Conservation (phyloP, 1,140 invertebrate genomes). For the Drosophila cardini region DNA sequence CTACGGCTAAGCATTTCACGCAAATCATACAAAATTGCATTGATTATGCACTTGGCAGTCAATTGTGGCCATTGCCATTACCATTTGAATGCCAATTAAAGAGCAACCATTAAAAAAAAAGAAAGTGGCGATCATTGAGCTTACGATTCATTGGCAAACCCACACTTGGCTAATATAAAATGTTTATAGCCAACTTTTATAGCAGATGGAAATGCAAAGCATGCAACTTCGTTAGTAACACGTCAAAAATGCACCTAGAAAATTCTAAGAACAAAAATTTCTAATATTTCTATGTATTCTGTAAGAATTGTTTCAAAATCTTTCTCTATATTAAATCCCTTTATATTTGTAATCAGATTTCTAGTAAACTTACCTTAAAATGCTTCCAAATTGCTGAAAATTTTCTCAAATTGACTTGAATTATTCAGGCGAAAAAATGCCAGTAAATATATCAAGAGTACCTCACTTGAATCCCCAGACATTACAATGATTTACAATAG, state of each 20-base stretch:
- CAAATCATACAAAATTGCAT: constrained; percentile 77
- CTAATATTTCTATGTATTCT: background rate
- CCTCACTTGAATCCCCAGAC: constrained; percentile 44
- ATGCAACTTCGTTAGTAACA: background rate
- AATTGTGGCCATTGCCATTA: constrained; percentile 62
- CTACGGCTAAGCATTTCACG: constrained; percentile 11
- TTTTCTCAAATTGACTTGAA: background rate
- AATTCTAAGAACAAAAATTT: background rate
- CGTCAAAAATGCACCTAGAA: background rate
- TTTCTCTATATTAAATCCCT: no score
- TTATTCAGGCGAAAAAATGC: constrained; percentile 10
- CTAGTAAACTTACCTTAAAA: no score
- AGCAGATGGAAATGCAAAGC: background rate
- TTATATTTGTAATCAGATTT: no score
- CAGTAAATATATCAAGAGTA: constrained; percentile 10
- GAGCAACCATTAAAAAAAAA: constrained; percentile 55
- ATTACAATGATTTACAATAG: constrained; percentile 63
- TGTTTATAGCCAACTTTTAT: background rate
- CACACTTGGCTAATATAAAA: background rate
- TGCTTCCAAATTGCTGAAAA: background rate
- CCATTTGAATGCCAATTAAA: constrained; percentile 60
- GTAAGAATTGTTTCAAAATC: no score
- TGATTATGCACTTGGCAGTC: constrained; percentile 80
- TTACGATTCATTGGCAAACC: background rate
- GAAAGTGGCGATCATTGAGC: background rate